Conservation (phyloP, 2,113 vertebrate genomes). For the Scalopus aquaticus region DNA sequence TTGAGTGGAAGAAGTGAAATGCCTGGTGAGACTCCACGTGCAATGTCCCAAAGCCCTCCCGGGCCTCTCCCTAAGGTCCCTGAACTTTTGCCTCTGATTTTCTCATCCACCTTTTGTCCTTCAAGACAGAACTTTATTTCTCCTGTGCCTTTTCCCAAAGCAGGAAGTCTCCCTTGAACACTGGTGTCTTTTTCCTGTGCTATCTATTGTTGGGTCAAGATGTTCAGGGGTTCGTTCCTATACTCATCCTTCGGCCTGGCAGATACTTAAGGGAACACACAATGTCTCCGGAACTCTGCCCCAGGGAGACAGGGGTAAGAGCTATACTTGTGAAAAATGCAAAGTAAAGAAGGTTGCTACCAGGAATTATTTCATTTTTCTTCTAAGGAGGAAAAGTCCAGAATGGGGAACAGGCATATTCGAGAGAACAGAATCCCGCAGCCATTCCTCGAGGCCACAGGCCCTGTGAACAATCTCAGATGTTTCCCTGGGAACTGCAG, state of each 20-base stretch:
- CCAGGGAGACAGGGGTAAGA: background rate
- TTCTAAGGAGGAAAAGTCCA: background rate
- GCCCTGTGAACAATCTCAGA: background rate
- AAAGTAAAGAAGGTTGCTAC: background rate
- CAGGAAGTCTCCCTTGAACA: background rate
- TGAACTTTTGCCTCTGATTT: background rate
- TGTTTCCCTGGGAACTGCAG: background rate
- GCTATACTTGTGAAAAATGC: background rate
- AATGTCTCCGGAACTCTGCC: background rate
- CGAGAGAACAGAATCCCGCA: background rate
- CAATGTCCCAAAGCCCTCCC: background rate
- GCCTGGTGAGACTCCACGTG: background rate
- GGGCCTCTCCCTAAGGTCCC: background rate
- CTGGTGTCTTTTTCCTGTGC: background rate
- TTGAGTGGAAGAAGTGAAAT: background rate
- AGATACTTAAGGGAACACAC: background rate
- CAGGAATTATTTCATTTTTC: background rate
- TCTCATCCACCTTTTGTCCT: background rate
- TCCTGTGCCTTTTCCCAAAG: background rate
- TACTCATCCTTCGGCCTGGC: background rate
- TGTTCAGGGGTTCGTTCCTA: background rate
- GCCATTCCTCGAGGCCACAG: accelerated
- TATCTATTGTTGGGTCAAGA: background rate
- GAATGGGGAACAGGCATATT: background rate
- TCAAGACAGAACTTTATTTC: background rate